Conservation (phyloP, 2,797 vertebrate genomes). For the Hemitrygon akajei region DNA sequence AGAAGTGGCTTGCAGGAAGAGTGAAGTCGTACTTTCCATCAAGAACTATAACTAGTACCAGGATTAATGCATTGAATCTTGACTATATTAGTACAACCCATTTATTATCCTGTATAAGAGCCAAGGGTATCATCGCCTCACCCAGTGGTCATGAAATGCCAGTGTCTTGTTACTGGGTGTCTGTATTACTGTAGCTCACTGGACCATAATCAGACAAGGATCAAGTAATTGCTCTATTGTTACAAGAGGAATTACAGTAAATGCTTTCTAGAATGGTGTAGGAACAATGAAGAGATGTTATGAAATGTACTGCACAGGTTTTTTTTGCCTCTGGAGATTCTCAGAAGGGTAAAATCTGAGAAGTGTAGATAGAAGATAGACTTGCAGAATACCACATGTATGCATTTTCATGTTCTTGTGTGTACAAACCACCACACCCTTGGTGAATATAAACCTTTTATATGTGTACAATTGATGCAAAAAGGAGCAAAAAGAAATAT, state of each 20-base stretch:
- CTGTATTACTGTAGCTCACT: not conserved
- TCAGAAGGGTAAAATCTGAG: not conserved
- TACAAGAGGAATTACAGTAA: not conserved
- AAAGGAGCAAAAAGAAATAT: not conserved
- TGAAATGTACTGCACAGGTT: not conserved
- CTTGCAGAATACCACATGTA: not conserved
- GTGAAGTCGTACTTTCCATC: not conserved
- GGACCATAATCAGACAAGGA: not conserved
- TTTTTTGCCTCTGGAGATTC: not conserved
- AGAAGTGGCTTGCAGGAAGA: not conserved
- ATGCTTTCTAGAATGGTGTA: not conserved
- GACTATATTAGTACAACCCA: not conserved
- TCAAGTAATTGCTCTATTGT: not conserved
- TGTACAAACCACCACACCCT: not conserved
- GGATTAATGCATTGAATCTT: not conserved
- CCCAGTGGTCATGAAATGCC: no score
- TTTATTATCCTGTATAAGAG: not conserved
- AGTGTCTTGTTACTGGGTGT: not conserved
- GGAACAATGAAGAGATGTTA: not conserved
- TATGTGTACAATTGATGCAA: conserved; percentile 17
- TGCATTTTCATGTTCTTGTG: not conserved
- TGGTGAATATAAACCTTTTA: not conserved
- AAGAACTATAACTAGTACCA: not conserved
- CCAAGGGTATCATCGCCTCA: not conserved
- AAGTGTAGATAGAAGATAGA: not conserved